A percentile compares a stretch with the other conserved stretches of the same genome.
Evolutionary conservation across 2,797 vertebrate species (phyloP).

Genomic region (Tenualosa thibaudeaui): DNA sequence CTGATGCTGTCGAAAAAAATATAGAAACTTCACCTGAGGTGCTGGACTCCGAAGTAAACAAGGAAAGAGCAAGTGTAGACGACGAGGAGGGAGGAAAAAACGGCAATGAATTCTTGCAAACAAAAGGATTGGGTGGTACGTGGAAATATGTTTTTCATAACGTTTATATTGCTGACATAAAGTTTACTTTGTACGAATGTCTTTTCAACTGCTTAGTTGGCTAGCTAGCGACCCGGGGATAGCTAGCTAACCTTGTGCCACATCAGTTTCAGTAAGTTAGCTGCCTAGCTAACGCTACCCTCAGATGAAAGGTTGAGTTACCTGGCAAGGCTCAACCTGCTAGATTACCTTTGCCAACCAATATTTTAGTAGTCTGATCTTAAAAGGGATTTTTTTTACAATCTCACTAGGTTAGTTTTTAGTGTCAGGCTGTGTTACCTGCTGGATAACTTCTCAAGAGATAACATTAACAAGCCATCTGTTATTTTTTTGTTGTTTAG

Average conservation of each 20-base stretch:
- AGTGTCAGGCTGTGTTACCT: not conserved
- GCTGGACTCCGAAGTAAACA: conserved; percentile 71
- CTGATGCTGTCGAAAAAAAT: conserved; percentile 31
- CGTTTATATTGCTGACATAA: not conserved
- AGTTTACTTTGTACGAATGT: not conserved
- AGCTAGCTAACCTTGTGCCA: not conserved
- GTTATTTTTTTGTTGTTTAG: conserved; percentile 63
- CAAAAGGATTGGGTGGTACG: conserved; percentile 70
- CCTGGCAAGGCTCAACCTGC: not conserved
- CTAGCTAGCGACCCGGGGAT: not conserved
- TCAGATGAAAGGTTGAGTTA: not conserved
- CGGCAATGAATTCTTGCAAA: conserved; percentile 10
- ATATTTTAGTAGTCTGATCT: too few relatives aligned
- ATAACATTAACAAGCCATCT: not conserved
- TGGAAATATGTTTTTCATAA: accelerated
- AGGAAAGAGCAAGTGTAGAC: conserved; percentile 58
- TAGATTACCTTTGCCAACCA: too few relatives aligned
- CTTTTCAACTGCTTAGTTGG: not conserved
- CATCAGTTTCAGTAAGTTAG: not conserved
- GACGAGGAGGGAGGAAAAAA: conserved; percentile 8
- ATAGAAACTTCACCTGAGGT: conserved; percentile 63
- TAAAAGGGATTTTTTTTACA: too few relatives aligned
- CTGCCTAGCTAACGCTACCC: not conserved
- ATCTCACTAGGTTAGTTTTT: not conserved
- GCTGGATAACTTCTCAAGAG: not conserved